Base-by-base conservation (phyloP, 2,113 vertebrate genomes). In the Oxygymnocypris stewartii region DNA sequence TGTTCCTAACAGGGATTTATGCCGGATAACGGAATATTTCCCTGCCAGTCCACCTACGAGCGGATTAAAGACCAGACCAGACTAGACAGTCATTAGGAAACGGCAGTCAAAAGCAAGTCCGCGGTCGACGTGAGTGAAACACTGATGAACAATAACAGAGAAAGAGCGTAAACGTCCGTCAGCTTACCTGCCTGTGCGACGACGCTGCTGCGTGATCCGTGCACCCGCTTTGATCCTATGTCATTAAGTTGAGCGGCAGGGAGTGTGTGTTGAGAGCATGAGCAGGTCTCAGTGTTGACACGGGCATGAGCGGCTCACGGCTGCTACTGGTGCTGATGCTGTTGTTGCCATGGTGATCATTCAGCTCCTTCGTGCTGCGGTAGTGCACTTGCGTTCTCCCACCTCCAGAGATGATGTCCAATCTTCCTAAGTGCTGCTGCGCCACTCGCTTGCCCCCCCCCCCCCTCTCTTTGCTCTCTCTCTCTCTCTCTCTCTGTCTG, bases 321-420 rank as follows among this genome's bases (percentile, higher is more conserved):
- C 51, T 51, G 65, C 59, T 75, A 87, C 91, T 92, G 82, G 90
- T 90, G 86, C 77, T 93, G 93, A 93, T 94, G 95, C 91, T 94
- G 94, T 91, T 94, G 95, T 95, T 96, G 95, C 95, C 95, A 96
- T 96, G 95, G 94, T 94, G 94, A 96, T 94, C 93, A 92, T 93
- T 93, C 94, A 94, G 94, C 93, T 92, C 92, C 90, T 90, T 89
- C 86, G 84, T 88, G 91, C 57, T 87, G 78, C 78, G 25, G 65
- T 49, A 73, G 54, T 77, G 44, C 83, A 85, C 79, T 71, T 84
- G 67, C 75, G 76, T 79, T 79, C 51, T 69, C 79, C 81, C 40
- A 78, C 82, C 80, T 84, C 61, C 82, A 79, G 74, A 51, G 44
- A 67, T 67, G 42, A 84, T 80, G 65, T 84, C 69, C 82, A 88